Evolutionary conservation across 2,888 invertebrate species (phyloP).

Genomic region (Acanthococcus lagerstroemiae): DNA sequence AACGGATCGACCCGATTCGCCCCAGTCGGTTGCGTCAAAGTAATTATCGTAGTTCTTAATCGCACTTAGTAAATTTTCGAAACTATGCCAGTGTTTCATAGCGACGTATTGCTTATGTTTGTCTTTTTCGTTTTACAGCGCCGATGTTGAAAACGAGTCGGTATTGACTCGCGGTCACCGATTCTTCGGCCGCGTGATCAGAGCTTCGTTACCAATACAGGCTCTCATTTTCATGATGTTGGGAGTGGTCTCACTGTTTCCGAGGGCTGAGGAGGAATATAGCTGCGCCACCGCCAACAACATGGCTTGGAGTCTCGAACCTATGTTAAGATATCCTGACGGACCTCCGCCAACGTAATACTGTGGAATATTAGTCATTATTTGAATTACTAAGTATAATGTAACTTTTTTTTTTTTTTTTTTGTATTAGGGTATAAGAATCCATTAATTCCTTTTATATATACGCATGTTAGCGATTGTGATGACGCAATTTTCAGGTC

Average conservation of each 20-base stretch:
- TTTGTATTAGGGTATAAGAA: too few relatives aligned
- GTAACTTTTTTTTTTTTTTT: not conserved
- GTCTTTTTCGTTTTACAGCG: conserved; percentile 36
- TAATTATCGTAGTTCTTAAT: not conserved
- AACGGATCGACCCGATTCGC: not conserved
- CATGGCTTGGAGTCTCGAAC: conserved; percentile 71
- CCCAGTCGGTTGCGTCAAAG: not conserved
- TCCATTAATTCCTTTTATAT: too few relatives aligned
- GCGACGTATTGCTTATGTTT: not conserved
- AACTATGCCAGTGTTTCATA: not conserved
- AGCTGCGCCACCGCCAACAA: conserved; percentile 75
- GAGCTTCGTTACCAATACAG: conserved; percentile 88
- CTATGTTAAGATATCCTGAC: conserved; percentile 80
- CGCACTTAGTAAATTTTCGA: too few relatives aligned
- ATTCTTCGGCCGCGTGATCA: conserved; percentile 79
- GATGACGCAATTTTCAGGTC: too few relatives aligned
- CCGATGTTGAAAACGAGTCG: conserved; percentile 46
- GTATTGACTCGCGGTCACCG: conserved; percentile 65
- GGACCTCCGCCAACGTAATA: conserved; percentile 83
- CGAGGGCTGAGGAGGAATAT: conserved; percentile 75
- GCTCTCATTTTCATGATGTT: conserved; percentile 84
- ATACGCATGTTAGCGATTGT: too few relatives aligned
- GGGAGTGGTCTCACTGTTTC: conserved; percentile 86
- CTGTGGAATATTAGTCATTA: not conserved
- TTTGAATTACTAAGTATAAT: not conserved